Evolutionary conservation across 2,113 vertebrate species (phyloP).

Genomic region (Charadrius vociferus): DNA sequence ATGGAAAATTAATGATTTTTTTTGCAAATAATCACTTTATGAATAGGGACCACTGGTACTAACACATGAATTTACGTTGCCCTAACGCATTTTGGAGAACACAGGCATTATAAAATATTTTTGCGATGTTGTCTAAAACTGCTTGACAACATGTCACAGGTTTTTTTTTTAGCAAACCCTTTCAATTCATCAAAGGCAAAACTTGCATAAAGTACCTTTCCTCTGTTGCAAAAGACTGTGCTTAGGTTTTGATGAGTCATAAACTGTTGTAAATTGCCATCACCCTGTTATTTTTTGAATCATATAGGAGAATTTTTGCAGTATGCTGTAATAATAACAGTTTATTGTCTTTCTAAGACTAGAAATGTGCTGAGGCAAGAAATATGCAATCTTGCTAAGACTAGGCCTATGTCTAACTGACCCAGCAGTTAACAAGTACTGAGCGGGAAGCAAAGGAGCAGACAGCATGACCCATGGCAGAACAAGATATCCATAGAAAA

Average conservation of each 20-base stretch:
- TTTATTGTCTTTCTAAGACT: neutral
- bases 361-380: neutral
- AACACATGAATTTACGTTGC: neutral
- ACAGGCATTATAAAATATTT: neutral
- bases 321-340: neutral
- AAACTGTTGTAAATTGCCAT: neutral
- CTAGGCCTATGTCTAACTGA: neutral
- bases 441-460: neutral
- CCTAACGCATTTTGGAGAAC: neutral
- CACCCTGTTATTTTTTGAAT: neutral
- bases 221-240: neutral
- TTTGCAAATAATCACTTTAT: neutral
- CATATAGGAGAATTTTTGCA: neutral
- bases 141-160: neutral
- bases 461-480: neutral
- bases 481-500: neutral
- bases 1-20: neutral
- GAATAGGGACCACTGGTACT: neutral
- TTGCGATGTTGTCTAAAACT: neutral
- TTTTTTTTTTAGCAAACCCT: neutral
- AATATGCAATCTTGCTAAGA: neutral
- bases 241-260: neutral
- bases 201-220: neutral
- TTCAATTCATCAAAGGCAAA: neutral
- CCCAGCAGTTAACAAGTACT: neutral